Conservation (phyloP, 2,113 vertebrate genomes). For the Callionymus lyra region DNA sequence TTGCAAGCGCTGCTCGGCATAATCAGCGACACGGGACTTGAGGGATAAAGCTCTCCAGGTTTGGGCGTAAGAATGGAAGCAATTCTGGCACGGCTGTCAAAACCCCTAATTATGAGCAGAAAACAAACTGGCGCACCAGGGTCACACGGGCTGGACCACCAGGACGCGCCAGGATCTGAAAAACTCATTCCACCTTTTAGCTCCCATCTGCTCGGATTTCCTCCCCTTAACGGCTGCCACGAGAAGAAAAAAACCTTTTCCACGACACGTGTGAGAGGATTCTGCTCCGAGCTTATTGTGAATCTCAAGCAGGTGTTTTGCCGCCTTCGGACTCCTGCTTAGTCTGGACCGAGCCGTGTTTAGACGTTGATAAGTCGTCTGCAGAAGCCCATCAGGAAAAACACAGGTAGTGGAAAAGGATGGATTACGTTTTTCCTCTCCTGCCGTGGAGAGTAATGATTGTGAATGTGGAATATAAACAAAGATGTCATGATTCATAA, state of each 20-base stretch:
- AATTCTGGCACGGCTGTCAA: constrained; percentile 34
- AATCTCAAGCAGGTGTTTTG: constrained; percentile 27
- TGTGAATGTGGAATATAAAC: constrained; percentile 1
- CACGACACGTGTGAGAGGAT: background rate
- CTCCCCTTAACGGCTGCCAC: constrained; percentile 8
- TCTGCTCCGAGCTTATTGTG: background rate
- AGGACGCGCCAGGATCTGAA: background rate
- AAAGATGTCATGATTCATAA: constrained; percentile 22
- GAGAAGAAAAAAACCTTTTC: constrained; percentile 17
- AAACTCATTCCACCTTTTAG: constrained; percentile 19
- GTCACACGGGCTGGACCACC: constrained; percentile 25
- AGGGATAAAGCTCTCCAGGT: constrained; percentile 20
- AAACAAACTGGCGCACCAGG: constrained; percentile 23
- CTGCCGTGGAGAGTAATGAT: constrained; percentile 1
- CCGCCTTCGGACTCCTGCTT: constrained; percentile 13
- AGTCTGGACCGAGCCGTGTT: constrained; percentile 27
- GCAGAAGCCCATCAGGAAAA: constrained; percentile 22
- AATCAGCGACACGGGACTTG: constrained; percentile 27
- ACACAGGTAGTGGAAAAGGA: constrained; percentile 4
- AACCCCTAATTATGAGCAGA: constrained; percentile 25
- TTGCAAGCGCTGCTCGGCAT: constrained; percentile 32
- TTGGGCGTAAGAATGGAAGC: constrained; percentile 14
- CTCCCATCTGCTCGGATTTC: constrained; percentile 11
- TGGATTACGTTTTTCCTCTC: constrained; percentile 22
- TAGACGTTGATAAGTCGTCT: constrained; percentile 26